Evolutionary conservation across 2,113 vertebrate species (phyloP), one percentile per base, ranked within the genome.

Genomic region (Delphinus delphis): DNA sequence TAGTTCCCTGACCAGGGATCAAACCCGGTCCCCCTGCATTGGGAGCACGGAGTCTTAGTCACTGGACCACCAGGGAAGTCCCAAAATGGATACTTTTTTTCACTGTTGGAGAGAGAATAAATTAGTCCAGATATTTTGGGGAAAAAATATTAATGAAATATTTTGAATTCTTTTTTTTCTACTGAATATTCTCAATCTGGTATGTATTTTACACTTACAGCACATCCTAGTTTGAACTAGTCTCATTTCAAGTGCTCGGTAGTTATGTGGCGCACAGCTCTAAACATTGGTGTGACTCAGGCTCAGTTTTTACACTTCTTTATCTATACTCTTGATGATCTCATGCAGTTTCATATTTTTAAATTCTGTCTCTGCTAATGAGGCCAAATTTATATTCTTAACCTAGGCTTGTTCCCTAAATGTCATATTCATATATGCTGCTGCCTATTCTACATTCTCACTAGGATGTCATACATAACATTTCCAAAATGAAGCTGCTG

Each of bases 81-180:
- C 18, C 55, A 94, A 74, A 67, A 85, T 83, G 6, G 12, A 23
- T 13, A 88, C 9, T 60, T 67, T 67, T n/a, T 47, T 92, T 94
- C 53, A 70, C n/a, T 55, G 12, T 28, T 88, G n/a, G 36, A 58
- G 33, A 68, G 38, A 81, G 18, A 36, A 96, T 62, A 88, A 84
- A 76, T 94, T 92, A 33, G 5, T 82, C 15, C 15, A 79, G 60
- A 80, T 88, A 70, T 85, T 93, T 97, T 85, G 5, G 58, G 92
- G 95, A 86, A n/a, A 67, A 91, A 77, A 86, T 88, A 88, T 25
- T 90, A 90, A 18, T 12, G 26, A 50, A 82, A 38, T 55, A 36
- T 38, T 94, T 95, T 36, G 31, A 0, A 62, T 63, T 6, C 60
- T 11, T 74, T 60, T 93, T 85, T 86, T 33, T 63, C 4, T 60